Base-by-base conservation (phyloP, 1,140 invertebrate species). In the Formica exsecta region DNA sequence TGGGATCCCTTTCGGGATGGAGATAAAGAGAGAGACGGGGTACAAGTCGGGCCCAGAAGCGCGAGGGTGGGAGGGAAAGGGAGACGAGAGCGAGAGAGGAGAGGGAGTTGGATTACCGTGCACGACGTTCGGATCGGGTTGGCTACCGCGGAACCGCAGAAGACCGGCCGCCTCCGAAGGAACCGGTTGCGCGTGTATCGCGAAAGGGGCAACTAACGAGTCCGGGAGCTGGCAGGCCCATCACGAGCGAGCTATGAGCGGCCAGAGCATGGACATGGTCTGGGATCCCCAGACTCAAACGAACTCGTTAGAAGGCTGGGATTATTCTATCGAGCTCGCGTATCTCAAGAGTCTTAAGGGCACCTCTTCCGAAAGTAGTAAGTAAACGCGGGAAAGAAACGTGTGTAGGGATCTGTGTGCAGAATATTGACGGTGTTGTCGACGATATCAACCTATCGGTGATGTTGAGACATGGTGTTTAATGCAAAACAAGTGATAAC, bases 291-390 rank as follows among this genome's bases (percentile, higher is more conserved):
- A 91, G 62, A 89, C 93, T 2, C 93, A 96, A 77, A 94, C 97
- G 76, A 97, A 96, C 91, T 97, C 97, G 3, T 93, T 98, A 92
- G 97, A 98, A 91, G 96, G 96, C 91, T 98, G 97, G 97, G 97
- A 98, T 95, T 98, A 98, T 93, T 97, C 97, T 25, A 97, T 98
- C 85, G 97, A 98, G 92, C 93, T 98, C 92, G 97, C 97, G 93
- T 97, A 97, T 94, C 95, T 98, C 89, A 96, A 97, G 92, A 96
- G 96, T 89, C 96, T 77, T n/a, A 77, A 77, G 61, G 75, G 59
- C 29, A 70, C 64, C 32, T 57, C 75, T 11, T 65, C 96, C 80
- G 96, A 97, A 97, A 97, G 97, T 97, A 93, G 79, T 44, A 83
- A 51, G 54, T 74, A 74, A 22, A 25, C 57, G 41, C 25, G 41